Evolutionary conservation across 2,888 invertebrate genomes (phyloP).

Genomic region (Mactromeris polynyma): DNA sequence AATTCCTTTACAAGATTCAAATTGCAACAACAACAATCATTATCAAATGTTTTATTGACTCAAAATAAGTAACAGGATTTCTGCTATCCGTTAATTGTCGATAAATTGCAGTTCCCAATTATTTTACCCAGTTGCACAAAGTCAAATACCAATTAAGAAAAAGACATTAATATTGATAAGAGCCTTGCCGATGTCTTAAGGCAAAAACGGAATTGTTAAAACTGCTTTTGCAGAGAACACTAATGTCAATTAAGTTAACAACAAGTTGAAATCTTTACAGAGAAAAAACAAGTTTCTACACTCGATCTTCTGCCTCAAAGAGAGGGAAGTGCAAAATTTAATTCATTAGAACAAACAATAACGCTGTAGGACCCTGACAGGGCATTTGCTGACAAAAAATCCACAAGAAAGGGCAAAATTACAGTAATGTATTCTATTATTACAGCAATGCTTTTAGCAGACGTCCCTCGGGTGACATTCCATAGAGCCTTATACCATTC

Average conservation of each 20-base stretch:
- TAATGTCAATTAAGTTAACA: constrained; percentile 22
- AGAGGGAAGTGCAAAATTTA: constrained; percentile 12
- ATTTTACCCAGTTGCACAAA: neutral
- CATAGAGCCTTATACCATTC: constrained; percentile 41
- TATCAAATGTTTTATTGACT: neutral
- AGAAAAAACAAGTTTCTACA: constrained; percentile 7
- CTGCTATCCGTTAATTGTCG: neutral
- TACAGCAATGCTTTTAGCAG: constrained; percentile 54
- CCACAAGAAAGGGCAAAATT: constrained; percentile 25
- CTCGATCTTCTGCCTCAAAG: neutral
- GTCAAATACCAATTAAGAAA: neutral
- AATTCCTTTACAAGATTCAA: too few species aligned
- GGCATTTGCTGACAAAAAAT: constrained; percentile 4
- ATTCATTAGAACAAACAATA: constrained; percentile 20
- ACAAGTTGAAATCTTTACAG: constrained; percentile 18
- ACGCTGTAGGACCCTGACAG: constrained; percentile 12
- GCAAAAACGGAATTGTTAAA: constrained; percentile 3
- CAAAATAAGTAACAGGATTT: neutral
- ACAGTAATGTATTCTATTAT: constrained; percentile 48
- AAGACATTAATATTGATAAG: constrained; percentile 12
- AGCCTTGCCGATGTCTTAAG: neutral
- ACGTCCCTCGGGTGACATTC: constrained; percentile 34
- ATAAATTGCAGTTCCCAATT: neutral
- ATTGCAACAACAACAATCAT: too few species aligned
- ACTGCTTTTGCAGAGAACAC: constrained; percentile 3